Base-by-base conservation (phyloP, 2,113 vertebrate species). In the Coracopsis vasa region DNA sequence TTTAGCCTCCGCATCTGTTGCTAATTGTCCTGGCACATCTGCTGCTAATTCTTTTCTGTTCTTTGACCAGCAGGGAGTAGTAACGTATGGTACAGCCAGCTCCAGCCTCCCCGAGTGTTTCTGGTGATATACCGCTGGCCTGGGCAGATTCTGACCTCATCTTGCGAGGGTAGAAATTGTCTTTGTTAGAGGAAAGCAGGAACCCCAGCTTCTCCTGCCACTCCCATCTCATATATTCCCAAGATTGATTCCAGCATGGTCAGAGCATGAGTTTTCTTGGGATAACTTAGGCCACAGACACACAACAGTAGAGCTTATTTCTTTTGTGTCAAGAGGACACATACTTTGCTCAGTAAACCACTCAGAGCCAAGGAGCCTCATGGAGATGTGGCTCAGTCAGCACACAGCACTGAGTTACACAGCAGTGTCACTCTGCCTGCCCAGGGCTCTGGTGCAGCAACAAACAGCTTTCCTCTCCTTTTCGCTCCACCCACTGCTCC, bases 11-110 rank as follows among this genome's bases (percentile, higher is more conserved):
- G 90, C 95, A 96, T 96, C 95, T 97, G 96, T 95, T 96, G 91
- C 80, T 96, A 97, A 97, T 97, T 94, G 95, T 88, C 90, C 90
- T 94, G 78, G 87, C 90, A 97, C 96, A 97, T 97, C 97, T 97
- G 96, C 92, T 97, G 92, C 94, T 94, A 94, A 97, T 96, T 97
- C 82, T 84, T 83, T 92, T 92, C 94, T 94, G 80, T 93, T 95
- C 94, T 95, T 80, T 96, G 96, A 94, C 92, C 94, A 95, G 96
- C 92, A 96, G 96, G 94, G 97, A 92, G 86, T 97, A 95, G 74
- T 87, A 97, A 86, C 31, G 67, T 93, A 95, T 96, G 95, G 91
- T 83, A 94, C 61, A 94, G 80, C 12, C 93, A 90, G 80, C 39
- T 33, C 92, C 80, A 91, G 81, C 84, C 88, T 94, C 95, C 77